Evolutionary conservation across 2,888 invertebrate species (phyloP), one percentile per base, ranked within the genome.

Genomic region (Watsonalla binaria): DNA sequence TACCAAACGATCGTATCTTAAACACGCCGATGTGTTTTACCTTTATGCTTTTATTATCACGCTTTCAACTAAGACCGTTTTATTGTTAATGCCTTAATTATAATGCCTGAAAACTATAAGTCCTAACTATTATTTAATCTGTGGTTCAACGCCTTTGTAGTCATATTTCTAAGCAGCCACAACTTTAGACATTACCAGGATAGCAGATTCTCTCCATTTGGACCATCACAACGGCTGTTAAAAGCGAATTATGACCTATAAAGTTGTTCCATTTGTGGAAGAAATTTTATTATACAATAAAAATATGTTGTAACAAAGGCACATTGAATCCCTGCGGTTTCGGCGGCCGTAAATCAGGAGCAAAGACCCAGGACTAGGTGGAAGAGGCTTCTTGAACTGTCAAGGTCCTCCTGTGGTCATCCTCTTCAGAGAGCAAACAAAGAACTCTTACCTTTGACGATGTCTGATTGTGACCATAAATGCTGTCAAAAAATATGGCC

Each of bases 221-320:
- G 57, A 64, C 58, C 71, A 73, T 78, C 80, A 80, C 72, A 72
- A 70, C 66, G 70, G 71, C 73, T 76, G 74, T 82, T 82, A 84
- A 84, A 79, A 70, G 67, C 65, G 68, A 86, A 86, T 89, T 84
- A 89, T 83, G 84, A 83, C 80, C 89, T 86, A 87, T 89, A 90
- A 90, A 89, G 76, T 76, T 70, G 73, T 82, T 82, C 75, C 86
- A 87, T 88, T 87, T 84, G 83, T 76, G 78, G 49, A 76, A 82
- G 85, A 84, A 81, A 78, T 86, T 89, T 90, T 90, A 90, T 90
- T 88, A 82, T 90, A 85, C 88, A 89, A 90, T 90, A 90, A 90
- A 90, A 85, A 71, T 70, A 73, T 76, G 70, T 79, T 72, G 74
- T 80, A 86, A 89, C 89, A 90, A 89, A 89, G 87, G 87, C 82